A percentile compares a stretch with the other conserved stretches of the same genome.
Evolutionary conservation across 2,113 vertebrate genomes (phyloP).

Genomic region (Brachyhypopomus occidentalis): DNA sequence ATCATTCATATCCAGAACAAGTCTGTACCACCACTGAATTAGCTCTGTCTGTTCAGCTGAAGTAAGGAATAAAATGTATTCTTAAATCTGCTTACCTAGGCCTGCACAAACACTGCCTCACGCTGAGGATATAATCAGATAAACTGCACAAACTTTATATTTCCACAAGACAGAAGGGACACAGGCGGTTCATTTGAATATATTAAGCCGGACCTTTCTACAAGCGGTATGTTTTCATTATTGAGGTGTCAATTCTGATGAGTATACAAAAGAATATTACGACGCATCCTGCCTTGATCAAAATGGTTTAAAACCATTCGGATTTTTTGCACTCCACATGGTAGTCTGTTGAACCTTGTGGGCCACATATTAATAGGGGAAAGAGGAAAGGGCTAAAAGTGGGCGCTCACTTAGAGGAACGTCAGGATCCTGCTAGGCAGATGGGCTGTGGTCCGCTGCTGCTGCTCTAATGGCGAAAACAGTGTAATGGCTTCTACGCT

Average conservation of each 20-base stretch:
- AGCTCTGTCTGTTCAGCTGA: slow-evolving; percentile 44
- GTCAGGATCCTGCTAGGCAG: neutral
- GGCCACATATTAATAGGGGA: neutral
- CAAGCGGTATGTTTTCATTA: neutral
- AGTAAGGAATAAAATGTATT: slow-evolving; percentile 52
- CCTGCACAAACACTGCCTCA: slow-evolving; percentile 23
- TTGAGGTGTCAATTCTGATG: neutral
- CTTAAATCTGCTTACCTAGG: slow-evolving; percentile 26
- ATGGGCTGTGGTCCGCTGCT: too few relatives aligned
- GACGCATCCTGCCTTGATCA: neutral
- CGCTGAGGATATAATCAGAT: slow-evolving; percentile 16
- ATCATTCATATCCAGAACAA: slow-evolving; percentile 53
- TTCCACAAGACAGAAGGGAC: neutral
- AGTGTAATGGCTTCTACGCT: neutral
- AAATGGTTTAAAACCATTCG: neutral
- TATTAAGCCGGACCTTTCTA: neutral
- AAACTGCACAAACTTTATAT: slow-evolving; percentile 6
- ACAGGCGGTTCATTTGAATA: neutral
- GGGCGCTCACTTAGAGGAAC: neutral
- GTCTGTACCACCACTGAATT: slow-evolving; percentile 47
- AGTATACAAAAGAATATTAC: neutral
- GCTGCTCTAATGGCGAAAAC: too few relatives aligned
- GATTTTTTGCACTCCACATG: neutral
- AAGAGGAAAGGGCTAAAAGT: neutral
- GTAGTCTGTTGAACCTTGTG: slow-evolving; percentile 3